A percentile compares a stretch with the other conserved stretches of the same genome.
Evolutionary conservation across 2,113 vertebrate genomes (phyloP).

Genomic region (Eublepharis macularius): DNA sequence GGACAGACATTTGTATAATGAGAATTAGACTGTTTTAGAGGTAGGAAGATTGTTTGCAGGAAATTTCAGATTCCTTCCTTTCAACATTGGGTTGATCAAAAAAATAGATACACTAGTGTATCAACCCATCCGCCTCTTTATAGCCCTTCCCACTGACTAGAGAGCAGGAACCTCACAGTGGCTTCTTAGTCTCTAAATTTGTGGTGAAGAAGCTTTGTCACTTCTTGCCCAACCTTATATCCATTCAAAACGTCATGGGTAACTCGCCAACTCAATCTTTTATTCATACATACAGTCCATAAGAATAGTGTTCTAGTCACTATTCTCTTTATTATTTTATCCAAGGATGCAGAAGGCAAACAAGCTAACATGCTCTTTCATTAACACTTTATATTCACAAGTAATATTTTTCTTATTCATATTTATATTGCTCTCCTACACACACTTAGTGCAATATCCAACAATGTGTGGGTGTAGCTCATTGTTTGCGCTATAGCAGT

Average conservation of each 20-base stretch:
- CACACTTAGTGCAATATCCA: too few species aligned
- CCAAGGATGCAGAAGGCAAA: not conserved
- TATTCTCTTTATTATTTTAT: too few species aligned
- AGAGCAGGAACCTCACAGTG: not conserved
- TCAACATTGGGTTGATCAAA: not conserved
- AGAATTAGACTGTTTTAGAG: not conserved
- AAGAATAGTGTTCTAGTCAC: too few species aligned
- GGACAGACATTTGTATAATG: accelerated
- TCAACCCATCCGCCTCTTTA: not conserved
- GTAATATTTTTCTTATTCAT: not conserved
- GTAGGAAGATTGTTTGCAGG: not conserved
- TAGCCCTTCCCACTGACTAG: not conserved
- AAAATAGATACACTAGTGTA: not conserved
- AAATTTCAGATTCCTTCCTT: not conserved
- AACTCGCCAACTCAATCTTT: not conserved
- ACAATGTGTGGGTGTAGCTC: too few species aligned
- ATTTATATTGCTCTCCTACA: not conserved
- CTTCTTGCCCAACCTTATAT: not conserved
- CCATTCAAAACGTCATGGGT: not conserved
- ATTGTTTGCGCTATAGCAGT: too few species aligned
- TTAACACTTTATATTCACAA: not conserved
- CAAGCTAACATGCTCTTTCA: not conserved
- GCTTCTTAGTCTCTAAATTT: not conserved
- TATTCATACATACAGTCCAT: not conserved
- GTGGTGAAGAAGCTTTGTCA: not conserved